These are phyloP conservation scores for Spheniscus mendiculus DNA, from an alignment of 2,113 vertebrate species.

Conservation along the genomic window DNA sequence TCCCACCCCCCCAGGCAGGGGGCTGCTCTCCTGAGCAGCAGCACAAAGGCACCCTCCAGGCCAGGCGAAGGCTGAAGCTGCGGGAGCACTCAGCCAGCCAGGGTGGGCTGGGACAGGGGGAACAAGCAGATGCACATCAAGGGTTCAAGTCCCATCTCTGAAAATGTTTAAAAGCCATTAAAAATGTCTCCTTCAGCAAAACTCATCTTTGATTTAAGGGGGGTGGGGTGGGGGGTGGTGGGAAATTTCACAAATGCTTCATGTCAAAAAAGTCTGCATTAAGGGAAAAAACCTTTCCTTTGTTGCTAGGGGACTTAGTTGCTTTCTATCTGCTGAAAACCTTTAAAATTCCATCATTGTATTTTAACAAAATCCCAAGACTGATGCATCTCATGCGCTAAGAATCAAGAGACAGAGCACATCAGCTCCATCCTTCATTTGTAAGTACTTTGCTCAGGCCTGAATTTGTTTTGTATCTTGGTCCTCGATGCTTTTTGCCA, in stretches of 20 bases:
- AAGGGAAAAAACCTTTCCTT: background rate
- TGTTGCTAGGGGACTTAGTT: conserved; percentile 43
- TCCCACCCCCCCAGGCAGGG: background rate
- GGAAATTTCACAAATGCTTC: background rate
- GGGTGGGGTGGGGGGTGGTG: accelerated
- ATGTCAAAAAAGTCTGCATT: background rate
- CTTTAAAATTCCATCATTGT: background rate
- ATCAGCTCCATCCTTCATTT: background rate
- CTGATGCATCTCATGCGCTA: background rate
- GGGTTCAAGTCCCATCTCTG: background rate
- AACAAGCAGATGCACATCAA: background rate
- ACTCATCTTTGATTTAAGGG: background rate
- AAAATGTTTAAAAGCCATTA: background rate
- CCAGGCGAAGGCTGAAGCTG: background rate
- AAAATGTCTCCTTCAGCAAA: background rate
- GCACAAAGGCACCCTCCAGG: background rate
- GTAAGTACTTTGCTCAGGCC: conserved; percentile 19
- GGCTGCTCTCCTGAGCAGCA: background rate
- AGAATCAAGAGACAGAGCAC: background rate
- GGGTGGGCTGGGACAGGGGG: background rate
- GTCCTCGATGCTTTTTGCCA: conserved; percentile 55
- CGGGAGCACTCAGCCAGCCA: background rate
- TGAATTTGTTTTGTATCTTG: conserved; percentile 14
- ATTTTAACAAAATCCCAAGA: background rate
- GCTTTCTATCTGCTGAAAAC: background rate